A percentile compares a stretch with the other conserved stretches of the same genome.
Evolutionary conservation across 2,797 vertebrate species (phyloP).

Genomic region (Microtus agrestis): DNA sequence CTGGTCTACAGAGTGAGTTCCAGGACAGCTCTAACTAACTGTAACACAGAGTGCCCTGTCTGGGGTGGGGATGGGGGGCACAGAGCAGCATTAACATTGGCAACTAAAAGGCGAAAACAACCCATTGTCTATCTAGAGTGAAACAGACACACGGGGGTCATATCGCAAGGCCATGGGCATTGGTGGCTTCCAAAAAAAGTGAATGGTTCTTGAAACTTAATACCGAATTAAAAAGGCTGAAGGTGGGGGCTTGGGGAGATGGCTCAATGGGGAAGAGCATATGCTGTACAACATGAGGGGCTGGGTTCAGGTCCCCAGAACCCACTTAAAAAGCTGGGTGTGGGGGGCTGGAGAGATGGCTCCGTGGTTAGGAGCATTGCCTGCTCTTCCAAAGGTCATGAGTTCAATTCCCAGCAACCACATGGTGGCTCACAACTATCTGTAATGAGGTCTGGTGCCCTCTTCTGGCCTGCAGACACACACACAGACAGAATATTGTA

Average conservation of each 20-base stretch:
- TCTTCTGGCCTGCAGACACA: too few relatives aligned
- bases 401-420: too few relatives aligned
- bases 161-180: not conserved
- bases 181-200: not conserved
- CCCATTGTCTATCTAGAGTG: not conserved
- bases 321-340: not conserved
- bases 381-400: too few relatives aligned
- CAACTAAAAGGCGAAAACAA: not conserved
- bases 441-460: too few relatives aligned
- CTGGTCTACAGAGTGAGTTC: not conserved
- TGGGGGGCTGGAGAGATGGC: too few relatives aligned
- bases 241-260: not conserved
- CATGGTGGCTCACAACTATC: too few relatives aligned
- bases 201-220: not conserved
- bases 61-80: too few relatives aligned
- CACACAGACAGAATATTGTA: too few relatives aligned
- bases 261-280: not conserved
- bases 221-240: not conserved
- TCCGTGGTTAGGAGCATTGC: too few relatives aligned
- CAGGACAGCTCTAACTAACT: not conserved
- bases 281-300: not conserved
- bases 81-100: not conserved
- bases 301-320: not conserved
- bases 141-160: too few relatives aligned
- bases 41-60: not conserved